Base-by-base conservation (phyloP, 2,888 invertebrate genomes). In the Drymonia ruficornis region DNA sequence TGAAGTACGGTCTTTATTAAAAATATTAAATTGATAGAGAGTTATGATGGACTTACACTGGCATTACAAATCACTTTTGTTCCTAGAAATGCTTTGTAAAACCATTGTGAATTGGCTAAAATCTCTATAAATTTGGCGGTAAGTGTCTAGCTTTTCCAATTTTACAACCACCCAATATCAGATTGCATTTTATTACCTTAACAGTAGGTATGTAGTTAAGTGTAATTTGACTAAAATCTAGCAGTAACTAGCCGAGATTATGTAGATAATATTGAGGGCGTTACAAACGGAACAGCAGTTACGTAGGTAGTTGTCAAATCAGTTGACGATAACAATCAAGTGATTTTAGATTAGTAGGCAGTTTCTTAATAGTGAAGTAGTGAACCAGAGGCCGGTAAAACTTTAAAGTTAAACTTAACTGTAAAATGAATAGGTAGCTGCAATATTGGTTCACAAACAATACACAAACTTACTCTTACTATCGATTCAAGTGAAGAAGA, bases 271-370 rank as follows among this genome's bases (percentile, higher is more conserved):
- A 16, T 19, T 43, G 43, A 43, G 43, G 12, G 42, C 18, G 18
- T 12, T 43, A 43, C 12, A 43, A 43, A 43, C 6, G 42, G 18
- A 42, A 42, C 11, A 18, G n/a, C 18, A 16, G 4, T 19, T 13
- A 43, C 3, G 19, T 43, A 13, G 43, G 43, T 43, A 19, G 43
- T 19, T 43, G 43, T 43, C 19, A 19, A 43, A 43, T 43, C 19
- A 19, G 19, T 19, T 43, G 19, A 13, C 3, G 43, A 43, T 43
- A 16, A 31, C 34, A 29, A 47, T 29, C 47, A 15, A 15, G 47
- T 23, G 47, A 47, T 29, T 12, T 47, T 12, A 34, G 47, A 29
- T 47, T 31, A 15, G 29, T 47, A 47, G 34, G 18, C 31, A 47
- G 34, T 47, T 47, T 43, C 43, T 18, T 19, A 43, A 19, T 43